phyloP scores from a whole-genome alignment of 2,797 vertebrate genomes.

The Crocodylus rhombifer region DNA sequence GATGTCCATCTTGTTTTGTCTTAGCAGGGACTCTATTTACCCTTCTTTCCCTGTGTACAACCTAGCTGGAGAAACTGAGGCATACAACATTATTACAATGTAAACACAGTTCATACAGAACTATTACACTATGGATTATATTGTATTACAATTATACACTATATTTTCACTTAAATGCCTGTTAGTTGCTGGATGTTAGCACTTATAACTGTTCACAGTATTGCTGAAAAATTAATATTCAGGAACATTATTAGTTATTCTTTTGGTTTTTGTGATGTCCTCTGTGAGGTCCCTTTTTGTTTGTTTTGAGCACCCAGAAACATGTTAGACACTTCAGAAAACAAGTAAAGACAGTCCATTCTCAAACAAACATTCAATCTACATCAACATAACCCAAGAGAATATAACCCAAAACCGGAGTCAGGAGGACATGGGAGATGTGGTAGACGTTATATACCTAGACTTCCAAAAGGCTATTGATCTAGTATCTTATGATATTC shows the following conservation, averaged over 20 bases:
- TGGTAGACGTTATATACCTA: too few relatives aligned
- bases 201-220: not conserved
- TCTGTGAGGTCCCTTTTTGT: not conserved
- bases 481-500: too few relatives aligned
- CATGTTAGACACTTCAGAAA: not conserved
- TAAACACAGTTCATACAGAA: too few relatives aligned
- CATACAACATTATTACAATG: too few relatives aligned
- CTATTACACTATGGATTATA: too few relatives aligned
- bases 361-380: not conserved
- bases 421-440: not conserved
- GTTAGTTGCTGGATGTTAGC: not conserved
- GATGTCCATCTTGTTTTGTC: too few relatives aligned
- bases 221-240: not conserved
- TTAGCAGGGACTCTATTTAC: too few relatives aligned
- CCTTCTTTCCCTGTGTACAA: too few relatives aligned
- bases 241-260: not conserved
- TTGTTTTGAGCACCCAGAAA: not conserved
- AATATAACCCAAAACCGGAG: not conserved
- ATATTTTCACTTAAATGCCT: not conserved
- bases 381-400: not conserved
- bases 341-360: not conserved
- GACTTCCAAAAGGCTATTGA: too few relatives aligned
- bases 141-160: not conserved
- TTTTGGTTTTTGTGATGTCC: not conserved
- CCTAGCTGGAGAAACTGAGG: too few relatives aligned